Conservation (phyloP, 1,140 invertebrate genomes). For the Schlechtendalia chinensis region DNA sequence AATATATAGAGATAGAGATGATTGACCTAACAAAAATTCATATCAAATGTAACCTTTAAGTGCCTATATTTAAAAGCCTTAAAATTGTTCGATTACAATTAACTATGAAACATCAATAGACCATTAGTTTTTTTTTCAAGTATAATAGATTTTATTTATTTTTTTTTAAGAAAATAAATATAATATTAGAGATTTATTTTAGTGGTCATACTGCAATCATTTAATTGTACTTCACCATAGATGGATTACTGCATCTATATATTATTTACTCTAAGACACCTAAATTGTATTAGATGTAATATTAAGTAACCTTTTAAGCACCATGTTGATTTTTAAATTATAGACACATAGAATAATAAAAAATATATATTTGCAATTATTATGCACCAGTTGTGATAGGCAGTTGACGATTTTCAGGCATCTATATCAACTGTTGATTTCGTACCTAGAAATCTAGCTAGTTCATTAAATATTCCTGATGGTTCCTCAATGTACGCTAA, state of each 20-base stretch:
- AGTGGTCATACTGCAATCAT: background rate
- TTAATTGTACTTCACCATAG: background rate
- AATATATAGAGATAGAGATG: too few species aligned
- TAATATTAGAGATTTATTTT: too few species aligned
- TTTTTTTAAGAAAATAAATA: too few species aligned
- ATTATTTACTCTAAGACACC: background rate
- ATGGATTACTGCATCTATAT: background rate
- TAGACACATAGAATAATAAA: background rate
- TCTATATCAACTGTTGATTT: conserved; percentile 38
- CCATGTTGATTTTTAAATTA: background rate
- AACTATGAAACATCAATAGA: too few species aligned
- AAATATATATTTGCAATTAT: background rate
- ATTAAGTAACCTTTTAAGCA: background rate
- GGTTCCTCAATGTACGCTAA: conserved; percentile 38
- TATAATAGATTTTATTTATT: too few species aligned
- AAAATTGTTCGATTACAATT: too few species aligned
- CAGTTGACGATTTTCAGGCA: conserved; percentile 39
- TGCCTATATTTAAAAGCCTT: too few species aligned
- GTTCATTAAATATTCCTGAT: conserved; percentile 29
- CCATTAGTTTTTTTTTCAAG: too few species aligned
- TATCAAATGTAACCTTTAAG: too few species aligned
- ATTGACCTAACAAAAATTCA: too few species aligned
- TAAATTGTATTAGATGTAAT: background rate
- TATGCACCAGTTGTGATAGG: conserved; percentile 8
- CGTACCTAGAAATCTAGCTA: conserved; percentile 46